These are phyloP conservation scores for Carterocephalus palaemon DNA, from an alignment of 2,888 invertebrate species.

Conservation along the genomic window DNA sequence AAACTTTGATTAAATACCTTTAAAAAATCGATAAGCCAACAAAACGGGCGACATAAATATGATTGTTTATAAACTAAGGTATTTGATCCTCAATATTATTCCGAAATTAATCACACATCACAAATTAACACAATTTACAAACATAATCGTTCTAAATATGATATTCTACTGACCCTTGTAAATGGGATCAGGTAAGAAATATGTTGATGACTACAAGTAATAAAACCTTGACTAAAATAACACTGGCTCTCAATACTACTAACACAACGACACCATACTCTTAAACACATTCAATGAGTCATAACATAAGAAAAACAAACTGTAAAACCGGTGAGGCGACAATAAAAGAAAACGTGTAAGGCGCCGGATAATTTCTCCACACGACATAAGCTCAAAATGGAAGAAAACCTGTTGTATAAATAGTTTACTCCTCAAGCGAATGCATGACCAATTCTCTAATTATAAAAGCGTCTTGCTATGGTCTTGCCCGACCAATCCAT, in stretches of 20 bases:
- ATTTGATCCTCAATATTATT: too few species aligned
- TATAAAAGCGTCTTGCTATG: slow-evolving; percentile 47
- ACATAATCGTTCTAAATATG: too few species aligned
- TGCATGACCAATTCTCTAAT: slow-evolving; percentile 73
- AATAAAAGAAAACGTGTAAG: slow-evolving; percentile 59
- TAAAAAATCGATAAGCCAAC: too few species aligned
- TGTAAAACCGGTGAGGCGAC: slow-evolving; percentile 50
- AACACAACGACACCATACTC: slow-evolving; percentile 16
- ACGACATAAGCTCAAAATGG: slow-evolving; percentile 58
- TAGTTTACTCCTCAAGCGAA: slow-evolving; percentile 50
- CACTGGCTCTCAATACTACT: too few species aligned
- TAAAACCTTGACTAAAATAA: slow-evolving; percentile 19
- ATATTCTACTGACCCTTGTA: too few species aligned
- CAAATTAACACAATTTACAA: too few species aligned
- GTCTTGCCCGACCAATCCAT: slow-evolving; percentile 7
- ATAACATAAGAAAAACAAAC: slow-evolving; percentile 62
- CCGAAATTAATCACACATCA: too few species aligned
- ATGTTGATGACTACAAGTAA: too few species aligned
- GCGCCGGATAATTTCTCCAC: slow-evolving; percentile 71
- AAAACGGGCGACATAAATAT: too few species aligned
- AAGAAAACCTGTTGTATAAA: slow-evolving; percentile 64
- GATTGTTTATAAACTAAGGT: too few species aligned
- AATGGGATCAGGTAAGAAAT: too few species aligned
- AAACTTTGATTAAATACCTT: too few species aligned
- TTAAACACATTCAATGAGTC: slow-evolving; percentile 53